These are phyloP conservation scores for Tribolium madens DNA, from an alignment of 1,140 invertebrate species.

Conservation along the genomic window DNA sequence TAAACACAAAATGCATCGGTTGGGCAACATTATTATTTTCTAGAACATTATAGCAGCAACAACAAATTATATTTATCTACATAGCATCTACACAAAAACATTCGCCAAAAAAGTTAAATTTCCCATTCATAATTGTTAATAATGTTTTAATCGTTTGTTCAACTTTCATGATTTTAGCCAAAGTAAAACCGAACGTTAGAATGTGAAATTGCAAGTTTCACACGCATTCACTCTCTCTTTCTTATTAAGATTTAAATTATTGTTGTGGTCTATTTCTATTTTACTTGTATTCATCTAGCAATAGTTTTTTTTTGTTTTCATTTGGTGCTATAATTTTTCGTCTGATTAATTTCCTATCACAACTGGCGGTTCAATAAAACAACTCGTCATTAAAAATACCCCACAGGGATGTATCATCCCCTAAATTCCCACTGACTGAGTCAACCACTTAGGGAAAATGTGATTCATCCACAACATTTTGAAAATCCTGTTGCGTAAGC, in stretches of 20 bases:
- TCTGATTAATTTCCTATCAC: too few relatives aligned
- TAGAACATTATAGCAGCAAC: not conserved
- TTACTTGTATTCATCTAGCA: slow-evolving; percentile 2
- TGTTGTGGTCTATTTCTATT: slow-evolving; percentile 45
- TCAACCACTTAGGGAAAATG: not conserved
- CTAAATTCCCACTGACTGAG: not conserved
- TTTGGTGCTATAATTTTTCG: not conserved
- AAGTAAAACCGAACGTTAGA: slow-evolving; percentile 16
- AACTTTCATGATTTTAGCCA: slow-evolving; percentile 28
- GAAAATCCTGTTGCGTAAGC: not conserved
- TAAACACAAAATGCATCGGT: not conserved
- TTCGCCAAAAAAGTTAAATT: not conserved
- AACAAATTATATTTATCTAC: not conserved
- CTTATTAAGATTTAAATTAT: slow-evolving; percentile 24
- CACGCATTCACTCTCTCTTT: slow-evolving; percentile 43
- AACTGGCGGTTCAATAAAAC: not conserved
- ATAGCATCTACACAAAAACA: slow-evolving; percentile 8
- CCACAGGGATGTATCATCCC: not conserved
- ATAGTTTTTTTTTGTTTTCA: not conserved
- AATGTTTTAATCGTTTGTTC: slow-evolving; percentile 21
- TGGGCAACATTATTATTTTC: not conserved
- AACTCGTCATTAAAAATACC: not conserved
- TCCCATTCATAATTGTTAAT: slow-evolving; percentile 14
- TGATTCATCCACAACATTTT: slow-evolving; percentile 5
- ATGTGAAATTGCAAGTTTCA: slow-evolving; percentile 41